Evolutionary conservation across 2,113 vertebrate species (phyloP).

Genomic region (Platichthys flesus): DNA sequence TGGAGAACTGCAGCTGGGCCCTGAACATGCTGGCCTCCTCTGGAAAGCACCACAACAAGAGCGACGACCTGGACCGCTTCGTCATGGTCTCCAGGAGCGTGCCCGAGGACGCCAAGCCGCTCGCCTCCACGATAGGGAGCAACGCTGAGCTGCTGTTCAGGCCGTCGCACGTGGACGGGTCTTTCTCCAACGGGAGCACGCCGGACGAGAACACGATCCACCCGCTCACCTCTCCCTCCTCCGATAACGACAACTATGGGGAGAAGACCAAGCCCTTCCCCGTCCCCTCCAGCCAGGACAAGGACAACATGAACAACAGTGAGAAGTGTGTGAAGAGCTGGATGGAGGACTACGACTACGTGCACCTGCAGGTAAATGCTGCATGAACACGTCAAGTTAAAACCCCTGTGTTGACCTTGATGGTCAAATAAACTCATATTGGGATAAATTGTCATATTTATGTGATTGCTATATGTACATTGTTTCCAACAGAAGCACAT

Average conservation of each 20-base stretch:
- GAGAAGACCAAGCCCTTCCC: constrained; percentile 78
- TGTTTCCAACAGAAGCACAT: too few species aligned
- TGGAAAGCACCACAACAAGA: constrained; percentile 85
- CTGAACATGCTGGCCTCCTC: constrained; percentile 81
- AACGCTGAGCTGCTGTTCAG: constrained; percentile 89
- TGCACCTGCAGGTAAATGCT: constrained; percentile 92
- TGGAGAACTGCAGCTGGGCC: constrained; percentile 89
- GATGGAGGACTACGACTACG: constrained; percentile 99
- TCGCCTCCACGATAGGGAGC: constrained; percentile 88
- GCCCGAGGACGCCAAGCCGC: constrained; percentile 90
- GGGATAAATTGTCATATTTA: too few species aligned
- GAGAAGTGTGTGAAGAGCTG: constrained; percentile 92
- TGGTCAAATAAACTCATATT: too few species aligned
- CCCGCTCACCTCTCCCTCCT: constrained; percentile 69
- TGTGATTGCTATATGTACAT: too few species aligned
- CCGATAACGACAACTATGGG: constrained; percentile 80
- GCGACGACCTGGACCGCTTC: constrained; percentile 91
- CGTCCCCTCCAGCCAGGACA: constrained; percentile 74
- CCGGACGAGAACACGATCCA: constrained; percentile 67
- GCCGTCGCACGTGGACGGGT: constrained; percentile 60
- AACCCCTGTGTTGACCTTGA: background rate
- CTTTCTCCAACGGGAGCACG: constrained; percentile 51
- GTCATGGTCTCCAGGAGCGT: constrained; percentile 93
- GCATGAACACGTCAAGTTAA: background rate
- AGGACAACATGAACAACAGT: constrained; percentile 80